These are phyloP conservation scores for Tetraodon nigroviridis DNA, from an alignment of 2,113 vertebrate genomes.

Conservation along the genomic window DNA sequence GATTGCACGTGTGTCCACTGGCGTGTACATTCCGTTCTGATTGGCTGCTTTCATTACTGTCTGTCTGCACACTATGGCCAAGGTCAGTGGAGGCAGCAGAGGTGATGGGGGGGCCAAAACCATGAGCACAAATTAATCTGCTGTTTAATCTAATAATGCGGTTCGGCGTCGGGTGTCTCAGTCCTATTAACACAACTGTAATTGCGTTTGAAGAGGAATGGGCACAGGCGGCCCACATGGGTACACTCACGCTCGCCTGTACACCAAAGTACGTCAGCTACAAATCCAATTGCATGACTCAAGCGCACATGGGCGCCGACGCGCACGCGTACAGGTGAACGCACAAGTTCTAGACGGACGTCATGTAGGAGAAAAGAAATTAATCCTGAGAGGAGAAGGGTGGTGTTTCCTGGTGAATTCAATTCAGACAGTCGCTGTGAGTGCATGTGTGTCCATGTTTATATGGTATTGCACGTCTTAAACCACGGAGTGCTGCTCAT, in stretches of 20 bases:
- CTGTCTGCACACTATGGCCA: constrained; percentile 67
- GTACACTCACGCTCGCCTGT: constrained; percentile 39
- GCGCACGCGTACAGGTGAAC: not conserved
- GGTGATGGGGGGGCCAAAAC: constrained; percentile 62
- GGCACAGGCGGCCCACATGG: constrained; percentile 40
- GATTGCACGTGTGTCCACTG: constrained; percentile 37
- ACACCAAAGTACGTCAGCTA: constrained; percentile 40
- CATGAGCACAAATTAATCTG: constrained; percentile 70
- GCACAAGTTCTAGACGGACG: constrained; percentile 4
- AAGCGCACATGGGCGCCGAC: constrained; percentile 11
- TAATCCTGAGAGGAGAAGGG: constrained; percentile 25
- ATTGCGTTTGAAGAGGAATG: constrained; percentile 69
- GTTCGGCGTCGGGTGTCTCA: constrained; percentile 57
- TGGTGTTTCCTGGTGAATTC: constrained; percentile 40
- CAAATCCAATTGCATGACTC: constrained; percentile 48
- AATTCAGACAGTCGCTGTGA: constrained; percentile 43
- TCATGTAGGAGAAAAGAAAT: constrained; percentile 8
- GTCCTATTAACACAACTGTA: constrained; percentile 73
- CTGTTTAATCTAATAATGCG: constrained; percentile 74
- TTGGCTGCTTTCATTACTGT: constrained; percentile 71
- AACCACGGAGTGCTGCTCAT: constrained; percentile 69
- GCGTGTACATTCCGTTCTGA: constrained; percentile 67
- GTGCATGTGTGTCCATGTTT: constrained; percentile 59
- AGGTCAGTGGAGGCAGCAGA: constrained; percentile 66
- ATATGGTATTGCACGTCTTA: constrained; percentile 58